Percentiles rank a stretch among this genome's conserved stretches.
These are phyloP conservation scores for Pachyuromys duprasi DNA, from an alignment of 2,797 vertebrate genomes.

Conservation along the genomic window DNA sequence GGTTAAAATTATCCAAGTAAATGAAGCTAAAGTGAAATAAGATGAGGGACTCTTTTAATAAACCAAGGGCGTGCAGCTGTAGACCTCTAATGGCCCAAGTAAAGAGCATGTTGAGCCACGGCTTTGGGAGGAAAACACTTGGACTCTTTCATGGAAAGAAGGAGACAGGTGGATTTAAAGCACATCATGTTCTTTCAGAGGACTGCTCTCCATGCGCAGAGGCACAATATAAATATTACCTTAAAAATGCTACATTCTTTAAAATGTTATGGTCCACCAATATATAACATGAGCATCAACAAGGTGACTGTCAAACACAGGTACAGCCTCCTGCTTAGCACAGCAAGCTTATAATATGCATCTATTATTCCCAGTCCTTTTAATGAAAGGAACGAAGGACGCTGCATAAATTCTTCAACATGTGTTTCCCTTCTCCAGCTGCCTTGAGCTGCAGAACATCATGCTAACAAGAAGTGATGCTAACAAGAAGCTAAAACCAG, in stretches of 20 bases:
- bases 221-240: slow-evolving; percentile 85
- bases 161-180: slow-evolving; percentile 86
- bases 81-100: slow-evolving; percentile 68
- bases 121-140: slow-evolving; percentile 75
- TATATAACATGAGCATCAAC: slow-evolving; percentile 88
- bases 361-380: slow-evolving; percentile 86
- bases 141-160: slow-evolving; percentile 82
- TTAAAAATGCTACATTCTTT: slow-evolving; percentile 84
- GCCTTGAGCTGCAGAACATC: slow-evolving; percentile 88
- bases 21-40: slow-evolving; percentile 72
- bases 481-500: slow-evolving; percentile 90
- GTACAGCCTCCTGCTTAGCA: slow-evolving; percentile 86
- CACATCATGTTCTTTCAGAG: slow-evolving; percentile 75
- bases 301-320: slow-evolving; percentile 84
- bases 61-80: slow-evolving; percentile 64
- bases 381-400: slow-evolving; percentile 90
- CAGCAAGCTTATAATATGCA: slow-evolving; percentile 84
- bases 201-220: slow-evolving; percentile 79
- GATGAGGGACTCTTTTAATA: slow-evolving; percentile 59
- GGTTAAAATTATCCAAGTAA: slow-evolving; percentile 25
- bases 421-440: slow-evolving; percentile 87
- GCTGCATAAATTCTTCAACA: slow-evolving; percentile 90
- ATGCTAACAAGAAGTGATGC: slow-evolving; percentile 90
- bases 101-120: slow-evolving; percentile 69
- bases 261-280: slow-evolving; percentile 81